A percentile compares a stretch with the other conserved stretches of the same genome.
Conservation (phyloP, 2,888 invertebrate species). For the Podotricha telesiphe region DNA sequence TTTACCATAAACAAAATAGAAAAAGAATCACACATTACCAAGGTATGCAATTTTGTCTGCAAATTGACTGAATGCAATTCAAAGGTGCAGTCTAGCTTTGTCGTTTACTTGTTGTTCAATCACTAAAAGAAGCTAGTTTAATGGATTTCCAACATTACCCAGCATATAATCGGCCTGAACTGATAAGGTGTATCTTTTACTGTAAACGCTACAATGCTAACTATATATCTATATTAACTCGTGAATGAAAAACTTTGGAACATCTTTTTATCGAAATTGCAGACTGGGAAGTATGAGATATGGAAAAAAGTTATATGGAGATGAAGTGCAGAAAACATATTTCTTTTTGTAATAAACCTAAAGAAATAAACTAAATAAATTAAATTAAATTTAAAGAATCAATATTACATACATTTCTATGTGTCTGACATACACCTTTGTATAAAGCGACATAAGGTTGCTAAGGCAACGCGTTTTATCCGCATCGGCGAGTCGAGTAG, state of each 20-base stretch:
- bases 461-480: no score
- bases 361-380: no score
- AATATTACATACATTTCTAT: no score
- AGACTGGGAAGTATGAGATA: no score
- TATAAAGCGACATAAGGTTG: no score
- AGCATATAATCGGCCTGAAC: conserved; percentile 81
- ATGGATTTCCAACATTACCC: conserved; percentile 83
- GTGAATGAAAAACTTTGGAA: conserved; percentile 3
- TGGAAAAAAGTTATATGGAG: no score
- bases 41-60: conserved; percentile 67
- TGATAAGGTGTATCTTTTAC: conserved; percentile 59
- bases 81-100: conserved; percentile 72
- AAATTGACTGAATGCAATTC: conserved; percentile 77
- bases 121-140: conserved; percentile 82
- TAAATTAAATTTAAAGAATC: no score
- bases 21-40: conserved; percentile 38
- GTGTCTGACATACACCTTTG: no score
- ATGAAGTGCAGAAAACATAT: no score
- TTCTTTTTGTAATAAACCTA: no score
- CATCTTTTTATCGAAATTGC: no score
- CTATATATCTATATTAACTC: conserved; percentile 4
- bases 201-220: conserved; percentile 44
- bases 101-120: conserved; percentile 77
- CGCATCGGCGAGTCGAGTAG: no score
- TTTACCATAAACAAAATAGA: conserved; percentile 30